These are phyloP conservation scores for Zosterops hypoxanthus DNA, from an alignment of 2,113 vertebrate genomes.

Conservation along the genomic window DNA sequence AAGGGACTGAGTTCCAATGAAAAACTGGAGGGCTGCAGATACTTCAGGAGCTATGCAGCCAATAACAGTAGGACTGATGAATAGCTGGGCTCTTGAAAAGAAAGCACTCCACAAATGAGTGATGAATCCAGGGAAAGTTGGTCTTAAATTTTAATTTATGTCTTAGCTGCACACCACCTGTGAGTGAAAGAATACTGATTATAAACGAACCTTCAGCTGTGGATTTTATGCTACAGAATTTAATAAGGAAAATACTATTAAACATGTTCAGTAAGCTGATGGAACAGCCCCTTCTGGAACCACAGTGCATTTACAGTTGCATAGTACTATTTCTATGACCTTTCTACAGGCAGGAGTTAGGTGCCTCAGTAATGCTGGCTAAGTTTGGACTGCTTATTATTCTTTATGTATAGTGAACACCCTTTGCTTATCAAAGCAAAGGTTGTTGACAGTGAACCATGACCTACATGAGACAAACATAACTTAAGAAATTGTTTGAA, in stretches of 20 bases:
- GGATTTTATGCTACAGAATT: not conserved
- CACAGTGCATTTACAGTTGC: not conserved
- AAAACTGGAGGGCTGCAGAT: not conserved
- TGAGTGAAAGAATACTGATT: not conserved
- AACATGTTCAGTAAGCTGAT: not conserved
- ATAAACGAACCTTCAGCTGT: not conserved
- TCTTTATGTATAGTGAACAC: not conserved
- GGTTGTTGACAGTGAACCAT: not conserved
- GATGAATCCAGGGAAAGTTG: not conserved
- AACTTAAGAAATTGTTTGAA: not conserved
- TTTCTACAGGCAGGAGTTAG: not conserved
- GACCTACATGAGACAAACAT: not conserved
- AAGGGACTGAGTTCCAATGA: not conserved
- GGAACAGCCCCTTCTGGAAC: not conserved
- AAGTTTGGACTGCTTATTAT: not conserved
- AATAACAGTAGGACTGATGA: not conserved
- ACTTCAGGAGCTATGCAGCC: not conserved
- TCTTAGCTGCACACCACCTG: not conserved
- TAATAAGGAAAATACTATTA: not conserved
- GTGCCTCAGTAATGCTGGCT: not conserved
- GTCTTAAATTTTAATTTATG: constrained; percentile 19
- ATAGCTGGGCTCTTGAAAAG: not conserved
- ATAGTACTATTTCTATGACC: not conserved
- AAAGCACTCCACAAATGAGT: not conserved
- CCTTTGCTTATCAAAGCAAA: not conserved